phyloP scores from a whole-genome alignment of 1,140 invertebrate genomes.

The Drosophila pseudoobscura region DNA sequence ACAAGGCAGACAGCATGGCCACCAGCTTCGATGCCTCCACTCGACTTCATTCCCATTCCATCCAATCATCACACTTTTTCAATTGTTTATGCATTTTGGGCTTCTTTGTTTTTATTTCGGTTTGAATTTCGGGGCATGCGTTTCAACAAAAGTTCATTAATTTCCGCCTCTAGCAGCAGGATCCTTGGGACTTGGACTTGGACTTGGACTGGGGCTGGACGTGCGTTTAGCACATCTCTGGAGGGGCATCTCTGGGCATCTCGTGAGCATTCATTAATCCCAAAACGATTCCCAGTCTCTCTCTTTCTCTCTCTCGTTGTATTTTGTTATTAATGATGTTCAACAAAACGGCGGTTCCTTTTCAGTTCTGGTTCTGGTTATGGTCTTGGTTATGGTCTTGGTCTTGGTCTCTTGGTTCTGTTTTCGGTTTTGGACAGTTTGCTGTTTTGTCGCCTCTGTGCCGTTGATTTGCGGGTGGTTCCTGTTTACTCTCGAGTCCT shows the following conservation, averaged over 20 bases:
- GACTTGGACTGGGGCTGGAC: constrained; percentile 56
- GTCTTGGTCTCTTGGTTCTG: neutral
- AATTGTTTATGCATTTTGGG: constrained; percentile 69
- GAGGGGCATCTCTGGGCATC: constrained; percentile 4
- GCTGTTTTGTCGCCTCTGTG: constrained; percentile 9
- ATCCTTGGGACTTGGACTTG: constrained; percentile 5
- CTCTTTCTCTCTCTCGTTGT: constrained; percentile 60
- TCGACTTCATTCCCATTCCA: neutral
- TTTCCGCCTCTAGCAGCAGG: constrained; percentile 40
- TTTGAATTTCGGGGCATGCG: constrained; percentile 36
- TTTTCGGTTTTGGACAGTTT: constrained; percentile 31
- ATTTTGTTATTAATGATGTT: constrained; percentile 83
- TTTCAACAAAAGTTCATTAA: constrained; percentile 67
- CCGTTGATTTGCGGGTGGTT: constrained; percentile 73
- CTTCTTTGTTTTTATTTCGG: constrained; percentile 34
- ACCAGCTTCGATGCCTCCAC: constrained; percentile 19
- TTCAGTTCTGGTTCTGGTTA: constrained; percentile 16
- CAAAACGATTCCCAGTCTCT: neutral
- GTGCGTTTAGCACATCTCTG: constrained; percentile 74
- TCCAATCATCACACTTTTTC: constrained; percentile 67
- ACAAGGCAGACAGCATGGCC: constrained; percentile 55
- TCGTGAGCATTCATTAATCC: constrained; percentile 77
- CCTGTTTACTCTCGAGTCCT: constrained; percentile 41
- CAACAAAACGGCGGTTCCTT: constrained; percentile 74
- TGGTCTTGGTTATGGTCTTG: constrained; percentile 10